These are phyloP conservation scores for Meteorus cinctellus DNA, from an alignment of 2,888 invertebrate species.

Conservation along the genomic window DNA sequence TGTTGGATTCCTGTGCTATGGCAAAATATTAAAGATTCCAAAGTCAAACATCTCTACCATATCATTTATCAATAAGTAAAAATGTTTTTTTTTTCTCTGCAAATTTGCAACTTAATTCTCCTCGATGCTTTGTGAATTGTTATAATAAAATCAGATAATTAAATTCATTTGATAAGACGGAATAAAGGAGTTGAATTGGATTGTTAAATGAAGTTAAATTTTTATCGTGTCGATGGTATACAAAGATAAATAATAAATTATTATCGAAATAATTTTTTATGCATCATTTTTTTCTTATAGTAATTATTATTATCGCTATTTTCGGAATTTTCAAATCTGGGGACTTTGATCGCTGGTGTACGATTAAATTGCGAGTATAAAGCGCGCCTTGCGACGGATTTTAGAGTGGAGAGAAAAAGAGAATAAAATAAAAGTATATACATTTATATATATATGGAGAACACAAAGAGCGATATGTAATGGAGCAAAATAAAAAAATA, in stretches of 20 bases:
- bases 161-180: not conserved
- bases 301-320: not conserved
- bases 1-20: not conserved
- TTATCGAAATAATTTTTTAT: not conserved
- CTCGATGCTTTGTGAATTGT: not conserved
- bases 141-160: not conserved
- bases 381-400: not conserved
- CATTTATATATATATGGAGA: not conserved
- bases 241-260: no score
- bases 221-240: no score
- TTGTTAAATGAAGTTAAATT: not conserved
- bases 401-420: not conserved
- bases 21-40: not conserved
- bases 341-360: slow-evolving; percentile 20
- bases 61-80: not conserved
- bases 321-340: not conserved
- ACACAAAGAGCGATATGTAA: not conserved
- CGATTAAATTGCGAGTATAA: slow-evolving; percentile 7
- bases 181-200: not conserved
- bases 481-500: not conserved
- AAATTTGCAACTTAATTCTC: no score
- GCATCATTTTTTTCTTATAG: not conserved
- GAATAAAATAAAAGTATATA: not conserved
- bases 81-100: not conserved
- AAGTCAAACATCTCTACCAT: not conserved